Base-by-base conservation (phyloP, 2,888 invertebrate species). In the Macropis europaea region DNA sequence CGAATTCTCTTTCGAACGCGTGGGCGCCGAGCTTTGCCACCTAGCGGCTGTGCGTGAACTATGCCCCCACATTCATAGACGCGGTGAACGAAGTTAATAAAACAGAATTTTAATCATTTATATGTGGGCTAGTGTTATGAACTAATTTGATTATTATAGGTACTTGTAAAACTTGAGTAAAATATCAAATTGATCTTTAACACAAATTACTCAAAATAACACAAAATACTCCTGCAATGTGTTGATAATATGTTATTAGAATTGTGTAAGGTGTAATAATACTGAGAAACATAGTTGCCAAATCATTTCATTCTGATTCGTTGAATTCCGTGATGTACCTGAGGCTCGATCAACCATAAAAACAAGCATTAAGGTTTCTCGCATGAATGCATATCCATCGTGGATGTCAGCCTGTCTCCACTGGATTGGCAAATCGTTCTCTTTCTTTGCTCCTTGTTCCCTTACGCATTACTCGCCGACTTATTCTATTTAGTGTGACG, bases 291-390 rank as follows among this genome's bases (percentile, higher is more conserved):
- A 40, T 56, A 50, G 70, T 76, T 62, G 64, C 63, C 62, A 57
- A 76, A 76, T 71, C 50, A 47, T 26, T 15, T 30, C 32, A 15
- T 45, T 71, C 64, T 40, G 36, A 45, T 38, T 32, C 17, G 61
- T 76, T 57, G 76, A 64, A 15, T 11, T 13, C 11, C 15, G 19
- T 2, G 17, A 9, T 47, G 5, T 9, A 13, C 4, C 28, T 2
- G 26, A 30, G n/a, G 79, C 78, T 83, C 71, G 76, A 62, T 76
- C 77, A 71, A 81, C 81, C 73, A 80, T 81, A 85, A 86, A 84
- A 85, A 79, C 82, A 81, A 75, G 77, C 82, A 79, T 85, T 82
- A 82, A 79, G 79, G 73, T 77, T 77, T 79, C 81, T 66, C 79
- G 66, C 76, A 53, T 71, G 74, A 53, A 54, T 64, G 70, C 63